Percentiles rank a stretch among this genome's conserved stretches.
These are phyloP conservation scores for Heliocidaris erythrogramma DNA, from an alignment of 35 echinoderm and acorn worm genomes.

Conservation along the genomic window DNA sequence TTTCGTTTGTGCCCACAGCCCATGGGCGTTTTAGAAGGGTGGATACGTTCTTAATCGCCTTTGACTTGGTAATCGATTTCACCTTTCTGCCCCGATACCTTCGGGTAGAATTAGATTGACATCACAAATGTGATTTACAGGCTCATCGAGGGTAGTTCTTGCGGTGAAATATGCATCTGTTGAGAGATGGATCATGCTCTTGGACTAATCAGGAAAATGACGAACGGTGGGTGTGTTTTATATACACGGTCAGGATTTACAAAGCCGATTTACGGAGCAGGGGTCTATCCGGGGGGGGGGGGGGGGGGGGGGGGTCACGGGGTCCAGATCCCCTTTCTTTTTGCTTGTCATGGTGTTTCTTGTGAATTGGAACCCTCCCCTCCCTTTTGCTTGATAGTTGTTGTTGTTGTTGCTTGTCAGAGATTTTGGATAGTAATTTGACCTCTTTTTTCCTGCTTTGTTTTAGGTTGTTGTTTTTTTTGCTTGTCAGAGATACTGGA, in stretches of 20 bases:
- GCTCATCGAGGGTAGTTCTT: neutral
- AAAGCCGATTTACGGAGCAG: neutral
- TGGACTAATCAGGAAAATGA: neutral
- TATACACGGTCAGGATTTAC: neutral
- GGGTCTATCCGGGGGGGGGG: too few species aligned
- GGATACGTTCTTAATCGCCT: neutral
- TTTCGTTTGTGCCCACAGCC: neutral
- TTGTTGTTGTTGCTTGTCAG: too few species aligned
- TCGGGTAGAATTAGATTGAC: neutral
- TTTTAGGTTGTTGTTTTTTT: too few species aligned
- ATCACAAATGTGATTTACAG: neutral
- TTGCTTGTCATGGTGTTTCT: too few species aligned
- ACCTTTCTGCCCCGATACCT: neutral
- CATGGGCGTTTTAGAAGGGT: neutral
- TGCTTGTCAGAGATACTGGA: too few species aligned
- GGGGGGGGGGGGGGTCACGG: too few species aligned
- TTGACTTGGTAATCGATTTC: neutral
- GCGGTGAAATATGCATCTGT: conserved; percentile 1
- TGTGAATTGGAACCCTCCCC: too few species aligned
- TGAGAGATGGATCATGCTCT: neutral
- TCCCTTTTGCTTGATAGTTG: too few species aligned
- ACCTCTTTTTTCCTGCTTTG: too few species aligned
- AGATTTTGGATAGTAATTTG: too few species aligned
- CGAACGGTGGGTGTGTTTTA: neutral
- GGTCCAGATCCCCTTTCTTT: too few species aligned